Percentiles rank a stretch among this genome's conserved stretches.
Conservation (phyloP, 2,888 invertebrate species). For the Eueremaeus valkanovi region DNA sequence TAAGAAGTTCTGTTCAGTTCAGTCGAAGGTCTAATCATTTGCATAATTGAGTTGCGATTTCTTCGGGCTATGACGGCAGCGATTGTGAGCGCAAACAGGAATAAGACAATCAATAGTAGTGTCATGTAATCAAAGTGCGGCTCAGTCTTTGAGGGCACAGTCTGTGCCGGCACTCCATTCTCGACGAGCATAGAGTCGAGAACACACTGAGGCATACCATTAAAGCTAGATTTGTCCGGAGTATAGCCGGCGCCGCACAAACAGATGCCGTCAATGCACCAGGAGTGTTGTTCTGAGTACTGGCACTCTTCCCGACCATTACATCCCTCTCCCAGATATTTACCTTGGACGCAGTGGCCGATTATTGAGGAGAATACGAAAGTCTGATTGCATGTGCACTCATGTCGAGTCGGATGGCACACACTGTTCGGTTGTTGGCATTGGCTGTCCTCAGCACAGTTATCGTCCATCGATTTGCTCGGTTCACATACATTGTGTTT, state of each 20-base stretch:
- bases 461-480: neutral
- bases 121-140: neutral
- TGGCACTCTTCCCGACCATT: slow-evolving; percentile 8
- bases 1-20: neutral
- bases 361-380: neutral
- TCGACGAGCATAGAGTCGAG: slow-evolving; percentile 24
- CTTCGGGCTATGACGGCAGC: neutral
- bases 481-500: neutral
- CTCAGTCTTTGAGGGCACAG: neutral
- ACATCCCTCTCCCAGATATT: slow-evolving; percentile 7
- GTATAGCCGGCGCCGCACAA: slow-evolving; percentile 27
- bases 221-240: neutral
- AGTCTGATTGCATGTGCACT: neutral
- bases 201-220: slow-evolving; percentile 1
- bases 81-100: neutral
- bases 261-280: slow-evolving; percentile 18
- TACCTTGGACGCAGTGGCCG: slow-evolving; percentile 10
- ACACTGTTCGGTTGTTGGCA: slow-evolving; percentile 4
- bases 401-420: neutral
- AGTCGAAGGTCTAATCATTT: slow-evolving; percentile 27
- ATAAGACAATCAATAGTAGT: neutral
- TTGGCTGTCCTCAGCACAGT: neutral
- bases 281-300: slow-evolving; percentile 4
- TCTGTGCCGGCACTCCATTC: neutral
- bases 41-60: slow-evolving; percentile 8